Percentiles rank a stretch among this genome's conserved stretches.
phyloP scores from a whole-genome alignment of 2,113 vertebrate genomes.

The Glareola pratincola region DNA sequence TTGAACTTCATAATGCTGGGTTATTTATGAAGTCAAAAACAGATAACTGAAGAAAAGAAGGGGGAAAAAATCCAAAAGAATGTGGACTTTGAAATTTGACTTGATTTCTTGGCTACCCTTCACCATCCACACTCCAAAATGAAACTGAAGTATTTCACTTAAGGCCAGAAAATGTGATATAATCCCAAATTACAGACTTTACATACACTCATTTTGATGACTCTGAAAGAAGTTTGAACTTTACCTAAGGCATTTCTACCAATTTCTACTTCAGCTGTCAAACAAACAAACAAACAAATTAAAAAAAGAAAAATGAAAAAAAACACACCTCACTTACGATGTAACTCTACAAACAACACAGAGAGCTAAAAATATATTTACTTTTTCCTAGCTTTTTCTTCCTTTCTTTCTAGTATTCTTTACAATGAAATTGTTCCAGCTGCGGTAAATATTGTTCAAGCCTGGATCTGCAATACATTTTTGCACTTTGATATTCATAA shows the following conservation, averaged over 20 bases:
- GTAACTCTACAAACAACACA: not conserved
- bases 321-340: not conserved
- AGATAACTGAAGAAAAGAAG: not conserved
- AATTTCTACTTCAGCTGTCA: not conserved
- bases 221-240: not conserved
- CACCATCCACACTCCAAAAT: not conserved
- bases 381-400: not conserved
- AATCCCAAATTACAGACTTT: not conserved
- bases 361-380: not conserved
- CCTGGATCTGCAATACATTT: not conserved
- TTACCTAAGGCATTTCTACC: not conserved
- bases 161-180: not conserved
- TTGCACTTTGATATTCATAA: conserved; percentile 29
- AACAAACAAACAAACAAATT: not conserved
- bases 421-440: not conserved
- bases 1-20: not conserved
- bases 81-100: not conserved
- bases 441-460: not conserved
- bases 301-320: not conserved
- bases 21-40: not conserved
- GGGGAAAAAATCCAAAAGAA: not conserved
- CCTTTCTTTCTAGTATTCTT: not conserved
- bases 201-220: not conserved
- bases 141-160: not conserved
- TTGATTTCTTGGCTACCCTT: not conserved